phyloP scores from a whole-genome alignment of 1,140 invertebrate species.

The honey bee (Apis mellifera) region Amel_HAv3.1 CM009943.2:3712001-3712500 shows the following conservation, averaged over 20 bases:
- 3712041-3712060: background rate
- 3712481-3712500: background rate
- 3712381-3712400: no score
- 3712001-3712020: background rate
- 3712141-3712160: no score
- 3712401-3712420: no score
- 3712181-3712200: no score
- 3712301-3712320: slow-evolving; percentile 40
- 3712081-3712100: no score
- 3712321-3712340: slow-evolving; percentile 49
- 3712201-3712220: background rate
- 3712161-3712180: no score
- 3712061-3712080: background rate
- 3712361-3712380: background rate
- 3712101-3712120: no score
- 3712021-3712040: background rate
- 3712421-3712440: background rate
- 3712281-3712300: slow-evolving; percentile 26
- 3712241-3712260: slow-evolving; percentile 16
- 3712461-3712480: no score
- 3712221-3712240: background rate
- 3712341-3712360: slow-evolving; percentile 33
- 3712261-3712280: background rate
- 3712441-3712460: background rate
- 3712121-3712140: no score